Conservation (phyloP, 2,797 vertebrate genomes). For the Sebastes kiyomatsui region DNA sequence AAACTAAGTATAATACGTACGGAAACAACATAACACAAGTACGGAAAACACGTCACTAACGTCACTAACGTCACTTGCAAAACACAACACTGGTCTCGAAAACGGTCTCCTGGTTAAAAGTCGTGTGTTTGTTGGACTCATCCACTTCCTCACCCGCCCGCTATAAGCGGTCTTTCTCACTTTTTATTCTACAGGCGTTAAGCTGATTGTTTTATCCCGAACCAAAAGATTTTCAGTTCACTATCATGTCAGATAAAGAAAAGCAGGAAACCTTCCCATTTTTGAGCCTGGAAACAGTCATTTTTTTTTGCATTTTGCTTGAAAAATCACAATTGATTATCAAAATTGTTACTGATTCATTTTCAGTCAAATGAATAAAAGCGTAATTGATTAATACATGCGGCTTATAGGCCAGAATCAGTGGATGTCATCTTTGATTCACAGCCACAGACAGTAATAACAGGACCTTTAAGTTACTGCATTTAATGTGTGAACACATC, state of each 20-base stretch:
- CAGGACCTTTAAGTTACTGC: conserved; percentile 3
- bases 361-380: not conserved
- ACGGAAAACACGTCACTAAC: no score
- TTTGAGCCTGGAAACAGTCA: not conserved
- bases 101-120: no score
- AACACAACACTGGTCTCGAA: no score
- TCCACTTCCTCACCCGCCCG: no score
- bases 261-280: not conserved
- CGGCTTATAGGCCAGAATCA: not conserved
- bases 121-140: no score
- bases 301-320: not conserved
- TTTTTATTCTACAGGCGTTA: no score
- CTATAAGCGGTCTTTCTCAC: no score
- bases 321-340: not conserved
- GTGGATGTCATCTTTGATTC: conserved; percentile 16
- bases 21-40: no score
- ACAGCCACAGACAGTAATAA: conserved; percentile 16
- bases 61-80: no score
- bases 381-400: not conserved
- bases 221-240: not conserved
- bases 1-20: no score
- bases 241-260: not conserved
- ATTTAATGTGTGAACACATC: conserved; percentile 16
- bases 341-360: not conserved
- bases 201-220: not conserved